Percentiles rank a stretch among this genome's conserved stretches.
Evolutionary conservation across 1,140 invertebrate species (phyloP).

Genomic region (Saxidomus purpurata): DNA sequence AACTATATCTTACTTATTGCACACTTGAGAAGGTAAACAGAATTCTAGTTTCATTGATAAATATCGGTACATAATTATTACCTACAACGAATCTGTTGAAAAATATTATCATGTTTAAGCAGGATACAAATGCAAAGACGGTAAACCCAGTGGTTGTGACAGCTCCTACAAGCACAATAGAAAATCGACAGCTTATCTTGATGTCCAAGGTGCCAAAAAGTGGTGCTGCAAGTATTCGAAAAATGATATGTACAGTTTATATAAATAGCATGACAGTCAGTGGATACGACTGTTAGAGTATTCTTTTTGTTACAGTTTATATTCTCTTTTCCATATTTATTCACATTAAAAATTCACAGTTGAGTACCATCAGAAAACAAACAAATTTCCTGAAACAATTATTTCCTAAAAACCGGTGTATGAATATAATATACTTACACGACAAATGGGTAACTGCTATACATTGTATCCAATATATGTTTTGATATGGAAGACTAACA

Average conservation of each 20-base stretch:
- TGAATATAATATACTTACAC: no score
- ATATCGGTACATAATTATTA: no score
- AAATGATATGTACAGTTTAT: background rate
- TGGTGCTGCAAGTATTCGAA: constrained; percentile 36
- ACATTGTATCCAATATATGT: no score
- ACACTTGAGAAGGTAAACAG: no score
- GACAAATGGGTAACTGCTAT: no score
- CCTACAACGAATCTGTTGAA: constrained; percentile 24
- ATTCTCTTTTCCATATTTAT: background rate
- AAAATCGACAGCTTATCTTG: constrained; percentile 41
- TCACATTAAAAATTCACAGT: no score
- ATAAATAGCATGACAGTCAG: background rate
- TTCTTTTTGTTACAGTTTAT: background rate
- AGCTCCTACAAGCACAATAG: constrained; percentile 23
- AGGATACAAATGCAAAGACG: background rate
- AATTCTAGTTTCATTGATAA: no score
- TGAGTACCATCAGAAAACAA: no score
- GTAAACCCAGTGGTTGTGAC: constrained; percentile 5
- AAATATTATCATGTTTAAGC: constrained; percentile 14
- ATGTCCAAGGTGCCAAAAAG: constrained; percentile 10
- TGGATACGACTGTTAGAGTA: background rate
- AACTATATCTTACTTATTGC: no score
- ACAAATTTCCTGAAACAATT: no score
- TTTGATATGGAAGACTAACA: no score
- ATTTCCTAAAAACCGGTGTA: no score